Conservation (phyloP, 2,113 vertebrate genomes). For the Oncorhynchus clarkii region DNA sequence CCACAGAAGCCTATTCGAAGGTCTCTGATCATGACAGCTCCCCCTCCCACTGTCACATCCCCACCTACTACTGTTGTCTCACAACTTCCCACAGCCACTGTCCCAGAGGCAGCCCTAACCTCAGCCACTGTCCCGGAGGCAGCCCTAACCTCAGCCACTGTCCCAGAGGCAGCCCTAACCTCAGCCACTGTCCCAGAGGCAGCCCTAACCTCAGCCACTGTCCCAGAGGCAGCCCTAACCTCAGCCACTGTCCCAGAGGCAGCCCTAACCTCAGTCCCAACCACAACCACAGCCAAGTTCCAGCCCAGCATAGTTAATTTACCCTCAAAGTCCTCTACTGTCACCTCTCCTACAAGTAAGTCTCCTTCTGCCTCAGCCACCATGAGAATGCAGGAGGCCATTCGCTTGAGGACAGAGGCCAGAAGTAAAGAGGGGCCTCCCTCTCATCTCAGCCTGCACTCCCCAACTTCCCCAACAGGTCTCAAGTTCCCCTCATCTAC, state of each 20-base stretch:
- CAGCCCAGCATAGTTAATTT: conserved; percentile 28
- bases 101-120: not conserved
- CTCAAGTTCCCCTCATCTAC: conserved; percentile 81
- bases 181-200: conserved; percentile 1
- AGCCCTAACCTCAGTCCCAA: conserved; percentile 20
- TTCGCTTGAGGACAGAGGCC: conserved; percentile 81
- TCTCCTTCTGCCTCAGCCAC: conserved; percentile 54
- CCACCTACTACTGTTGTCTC: not conserved
- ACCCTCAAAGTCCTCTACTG: conserved; percentile 24
- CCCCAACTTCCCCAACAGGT: conserved; percentile 51
- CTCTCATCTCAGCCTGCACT: conserved; percentile 52
- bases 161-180: not conserved
- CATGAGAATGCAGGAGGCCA: conserved; percentile 80
- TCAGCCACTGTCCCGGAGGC: not conserved
- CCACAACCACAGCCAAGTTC: conserved; percentile 14
- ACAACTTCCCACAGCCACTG: not conserved
- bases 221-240: not conserved
- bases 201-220: conserved; percentile 16
- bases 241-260: conserved; percentile 23
- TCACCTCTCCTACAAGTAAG: conserved; percentile 60
- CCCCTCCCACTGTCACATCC: conserved; percentile 22
- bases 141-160: not conserved
- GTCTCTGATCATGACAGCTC: conserved; percentile 46
- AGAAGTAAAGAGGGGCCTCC: conserved; percentile 51
- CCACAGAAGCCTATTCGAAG: conserved; percentile 72